Conservation (phyloP, 23 tunicate species). For the Trididemnum nubilum region DNA sequence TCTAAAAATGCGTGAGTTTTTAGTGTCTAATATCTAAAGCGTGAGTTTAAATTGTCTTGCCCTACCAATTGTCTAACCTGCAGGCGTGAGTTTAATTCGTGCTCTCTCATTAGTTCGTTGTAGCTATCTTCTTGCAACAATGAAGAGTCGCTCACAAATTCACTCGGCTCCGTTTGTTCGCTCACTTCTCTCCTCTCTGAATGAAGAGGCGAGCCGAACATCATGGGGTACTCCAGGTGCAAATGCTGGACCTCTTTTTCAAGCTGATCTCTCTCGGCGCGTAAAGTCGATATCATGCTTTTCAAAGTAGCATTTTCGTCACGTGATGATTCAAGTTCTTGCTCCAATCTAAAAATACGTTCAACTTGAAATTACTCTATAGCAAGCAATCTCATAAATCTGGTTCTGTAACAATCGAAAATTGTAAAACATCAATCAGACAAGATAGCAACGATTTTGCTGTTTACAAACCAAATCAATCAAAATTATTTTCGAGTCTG, state of each 20-base stretch:
- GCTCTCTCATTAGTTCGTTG: constrained; percentile 8
- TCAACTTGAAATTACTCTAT: too few relatives aligned
- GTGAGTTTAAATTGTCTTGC: too few relatives aligned
- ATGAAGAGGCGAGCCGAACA: neutral
- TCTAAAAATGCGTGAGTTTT: too few relatives aligned
- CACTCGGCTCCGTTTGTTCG: constrained; percentile 11
- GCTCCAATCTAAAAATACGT: constrained; percentile 23
- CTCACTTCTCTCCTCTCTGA: neutral
- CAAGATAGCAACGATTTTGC: too few relatives aligned
- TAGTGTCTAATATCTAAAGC: too few relatives aligned
- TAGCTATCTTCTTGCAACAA: neutral
- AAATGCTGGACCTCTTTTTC: constrained; percentile 24
- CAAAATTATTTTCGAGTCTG: too few relatives aligned
- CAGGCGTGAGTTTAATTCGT: neutral
- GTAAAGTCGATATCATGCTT: neutral
- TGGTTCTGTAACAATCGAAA: too few relatives aligned
- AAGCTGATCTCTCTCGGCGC: constrained; percentile 23
- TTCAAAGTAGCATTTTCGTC: neutral
- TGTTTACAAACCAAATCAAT: too few relatives aligned
- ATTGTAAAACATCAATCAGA: too few relatives aligned
- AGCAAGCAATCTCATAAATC: too few relatives aligned
- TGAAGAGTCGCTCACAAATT: constrained; percentile 5
- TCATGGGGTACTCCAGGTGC: constrained; percentile 9
- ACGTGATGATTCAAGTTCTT: neutral
- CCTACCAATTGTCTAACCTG: too few relatives aligned